Evolutionary conservation across 2,797 vertebrate species (phyloP).

Genomic region (Hoplostethus mediterraneus): DNA sequence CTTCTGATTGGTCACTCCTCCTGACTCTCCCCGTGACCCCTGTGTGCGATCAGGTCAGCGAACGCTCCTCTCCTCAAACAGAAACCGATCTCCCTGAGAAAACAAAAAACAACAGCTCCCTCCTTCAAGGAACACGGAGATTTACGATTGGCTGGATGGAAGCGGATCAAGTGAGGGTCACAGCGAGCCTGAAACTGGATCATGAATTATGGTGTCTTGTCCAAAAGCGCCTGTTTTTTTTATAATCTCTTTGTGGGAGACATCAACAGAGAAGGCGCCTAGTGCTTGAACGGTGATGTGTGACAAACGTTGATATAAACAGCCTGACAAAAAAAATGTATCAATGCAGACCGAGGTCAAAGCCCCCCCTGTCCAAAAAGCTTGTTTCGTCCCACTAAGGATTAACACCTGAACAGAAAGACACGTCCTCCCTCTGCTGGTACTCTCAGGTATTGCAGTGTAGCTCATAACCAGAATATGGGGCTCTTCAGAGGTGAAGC

Average conservation of each 20-base stretch:
- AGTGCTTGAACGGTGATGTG: background rate
- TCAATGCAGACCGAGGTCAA: background rate
- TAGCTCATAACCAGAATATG: background rate
- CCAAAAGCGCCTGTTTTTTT: conserved; percentile 8
- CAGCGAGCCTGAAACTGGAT: background rate
- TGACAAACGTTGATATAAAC: background rate
- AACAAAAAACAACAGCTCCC: no score
- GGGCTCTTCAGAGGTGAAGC: background rate
- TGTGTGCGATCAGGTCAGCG: conserved; percentile 13
- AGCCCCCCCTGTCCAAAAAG: background rate
- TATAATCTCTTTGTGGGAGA: background rate
- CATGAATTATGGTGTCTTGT: background rate
- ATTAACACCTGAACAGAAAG: conserved; percentile 19
- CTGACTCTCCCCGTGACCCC: background rate
- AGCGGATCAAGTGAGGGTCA: conserved; percentile 7
- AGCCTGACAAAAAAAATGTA: background rate
- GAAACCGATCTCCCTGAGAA: background rate
- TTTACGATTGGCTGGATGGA: conserved; percentile 14
- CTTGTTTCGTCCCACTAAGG: background rate
- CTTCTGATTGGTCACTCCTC: conserved; percentile 1
- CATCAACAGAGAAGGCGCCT: background rate
- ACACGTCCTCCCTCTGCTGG: conserved; percentile 65
- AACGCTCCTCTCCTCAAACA: conserved; percentile 4
- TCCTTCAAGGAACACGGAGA: background rate
- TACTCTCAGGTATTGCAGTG: conserved; percentile 10